Evolutionary conservation across 2,797 vertebrate species (phyloP), one percentile per base, ranked within the genome.

Genomic region (Tangara arthus): DNA sequence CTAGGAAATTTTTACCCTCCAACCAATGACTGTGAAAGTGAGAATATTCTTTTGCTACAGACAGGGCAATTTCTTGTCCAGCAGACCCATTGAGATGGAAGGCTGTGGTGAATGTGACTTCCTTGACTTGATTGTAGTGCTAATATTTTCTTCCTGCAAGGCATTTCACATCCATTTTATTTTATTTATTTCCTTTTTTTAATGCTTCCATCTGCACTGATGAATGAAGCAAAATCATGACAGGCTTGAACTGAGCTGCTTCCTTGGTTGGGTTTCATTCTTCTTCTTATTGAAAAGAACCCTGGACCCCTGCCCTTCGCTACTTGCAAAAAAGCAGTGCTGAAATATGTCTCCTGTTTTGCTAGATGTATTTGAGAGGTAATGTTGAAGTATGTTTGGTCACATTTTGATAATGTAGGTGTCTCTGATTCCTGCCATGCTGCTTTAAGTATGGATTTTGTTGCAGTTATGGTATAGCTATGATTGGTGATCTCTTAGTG

Each of bases 391-490:
- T 82, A 80, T 4, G 0, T 80, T 82, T 47, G 65, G 71, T 78
- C n/a, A n/a, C 46, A 49, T 93, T 93, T 93, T 95, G 84, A 86
- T 91, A 93, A 86, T 65, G 41, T 20, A 82, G n/a, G 87, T 71
- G 79, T 91, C 26, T 82, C 76, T 92, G 84, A 94, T 89, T 87
- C 35, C 76, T 92, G 79, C n/a, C 84, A 87, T 78, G 55, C 4
- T 85, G 3, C 32, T 92, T 92, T 59, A 75, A 93, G 57, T 26
- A 55, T 47, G 35, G 64, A 68, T 93, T 93, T 91, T 77, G 23
- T 81, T 85, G 76, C 39, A 57, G 39, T 57, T 94, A 60, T 34
- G 15, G 21, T 35, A 52, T n/a, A 89, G n/a, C 41, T 82, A 17
- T 56, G 87, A 90, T 12, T 80, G 39, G 85, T 71, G 42, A 57